Evolutionary conservation across 2,113 vertebrate genomes (phyloP).

Genomic region (Phalacrocorax aristotelis): DNA sequence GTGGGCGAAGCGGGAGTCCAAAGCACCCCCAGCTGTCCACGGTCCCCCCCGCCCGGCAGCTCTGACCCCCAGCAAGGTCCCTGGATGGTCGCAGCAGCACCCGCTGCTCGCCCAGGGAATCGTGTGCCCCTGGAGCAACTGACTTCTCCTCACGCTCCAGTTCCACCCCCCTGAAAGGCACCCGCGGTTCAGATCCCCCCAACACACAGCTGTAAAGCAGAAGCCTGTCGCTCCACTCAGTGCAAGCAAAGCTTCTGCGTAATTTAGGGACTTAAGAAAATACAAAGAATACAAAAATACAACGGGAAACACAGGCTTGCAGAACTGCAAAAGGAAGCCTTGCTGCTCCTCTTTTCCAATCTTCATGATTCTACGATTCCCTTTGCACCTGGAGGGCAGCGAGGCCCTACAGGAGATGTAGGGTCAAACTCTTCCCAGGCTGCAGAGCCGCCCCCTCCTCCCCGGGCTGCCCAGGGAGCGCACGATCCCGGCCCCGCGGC

Average conservation of each 20-base stretch:
- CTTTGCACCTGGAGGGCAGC: background rate
- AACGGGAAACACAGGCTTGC: background rate
- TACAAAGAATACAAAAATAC: background rate
- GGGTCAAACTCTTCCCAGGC: background rate
- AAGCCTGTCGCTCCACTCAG: background rate
- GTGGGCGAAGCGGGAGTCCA: background rate
- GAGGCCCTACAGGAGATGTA: no score
- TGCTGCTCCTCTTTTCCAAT: background rate
- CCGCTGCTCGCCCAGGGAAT: background rate
- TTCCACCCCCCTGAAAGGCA: background rate
- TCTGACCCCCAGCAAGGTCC: background rate
- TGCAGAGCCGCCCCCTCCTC: background rate
- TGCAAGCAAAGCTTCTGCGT: accelerated
- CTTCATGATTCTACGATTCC: no score
- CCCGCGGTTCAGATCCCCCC: background rate
- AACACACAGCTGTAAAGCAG: background rate
- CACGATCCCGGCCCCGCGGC: accelerated
- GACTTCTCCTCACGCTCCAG: background rate
- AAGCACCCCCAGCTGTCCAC: background rate
- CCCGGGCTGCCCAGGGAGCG: background rate
- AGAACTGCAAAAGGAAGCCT: background rate
- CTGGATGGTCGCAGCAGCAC: accelerated
- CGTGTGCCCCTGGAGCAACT: accelerated
- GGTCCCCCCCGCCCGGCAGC: accelerated
- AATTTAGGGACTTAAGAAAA: background rate